phyloP scores from a whole-genome alignment of 1,140 invertebrate genomes.

The Hyphantria cunea region DNA sequence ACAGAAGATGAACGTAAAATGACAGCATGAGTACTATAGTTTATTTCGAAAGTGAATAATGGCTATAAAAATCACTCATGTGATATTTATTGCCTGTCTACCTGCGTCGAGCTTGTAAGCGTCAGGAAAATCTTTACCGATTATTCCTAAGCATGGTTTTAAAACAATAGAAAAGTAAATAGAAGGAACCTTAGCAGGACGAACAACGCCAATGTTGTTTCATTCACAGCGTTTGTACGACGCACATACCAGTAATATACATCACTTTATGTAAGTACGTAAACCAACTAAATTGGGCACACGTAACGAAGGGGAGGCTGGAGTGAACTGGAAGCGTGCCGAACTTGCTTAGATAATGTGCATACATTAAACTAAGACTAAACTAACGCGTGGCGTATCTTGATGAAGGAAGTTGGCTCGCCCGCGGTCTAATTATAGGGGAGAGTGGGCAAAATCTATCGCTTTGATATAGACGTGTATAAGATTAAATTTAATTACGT shows the following conservation, averaged over 20 bases:
- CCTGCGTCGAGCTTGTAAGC: too few relatives aligned
- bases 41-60: too few relatives aligned
- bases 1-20: too few relatives aligned
- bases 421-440: constrained; percentile 68
- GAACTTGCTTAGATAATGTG: constrained; percentile 79
- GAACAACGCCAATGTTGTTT: too few relatives aligned
- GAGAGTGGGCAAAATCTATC: constrained; percentile 39
- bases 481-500: constrained; percentile 16
- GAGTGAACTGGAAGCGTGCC: constrained; percentile 43
- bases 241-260: background rate
- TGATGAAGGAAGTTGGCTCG: constrained; percentile 73
- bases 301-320: constrained; percentile 36
- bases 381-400: constrained; percentile 71
- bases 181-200: too few relatives aligned
- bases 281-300: constrained; percentile 44
- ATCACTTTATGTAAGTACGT: constrained; percentile 34
- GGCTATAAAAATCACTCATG: too few relatives aligned
- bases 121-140: too few relatives aligned
- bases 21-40: too few relatives aligned
- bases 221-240: background rate
- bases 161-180: too few relatives aligned
- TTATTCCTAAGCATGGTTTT: too few relatives aligned
- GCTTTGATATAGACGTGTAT: constrained; percentile 38
- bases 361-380: constrained; percentile 78
- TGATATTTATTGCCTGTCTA: too few relatives aligned